Percentiles rank a stretch among this genome's conserved stretches.
Conservation (phyloP, 2,888 invertebrate species). For the Amphimallon solstitiale region DNA sequence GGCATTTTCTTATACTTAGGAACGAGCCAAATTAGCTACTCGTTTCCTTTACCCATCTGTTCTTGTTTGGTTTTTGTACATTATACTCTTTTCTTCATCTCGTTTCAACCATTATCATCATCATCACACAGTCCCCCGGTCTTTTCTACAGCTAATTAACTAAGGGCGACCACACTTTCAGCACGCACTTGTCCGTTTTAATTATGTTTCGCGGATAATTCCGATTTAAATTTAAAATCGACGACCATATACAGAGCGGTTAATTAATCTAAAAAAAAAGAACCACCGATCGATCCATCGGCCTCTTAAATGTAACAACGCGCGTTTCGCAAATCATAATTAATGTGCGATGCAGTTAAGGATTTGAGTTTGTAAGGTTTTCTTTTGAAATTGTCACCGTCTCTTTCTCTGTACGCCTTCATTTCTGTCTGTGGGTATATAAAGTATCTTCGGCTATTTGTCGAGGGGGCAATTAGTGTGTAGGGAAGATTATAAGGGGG, state of each 20-base stretch:
- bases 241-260: slow-evolving; percentile 29
- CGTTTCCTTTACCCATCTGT: slow-evolving; percentile 10
- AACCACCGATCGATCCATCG: slow-evolving; percentile 11
- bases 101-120: slow-evolving; percentile 8
- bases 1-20: slow-evolving; percentile 3
- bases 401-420: not conserved
- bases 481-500: slow-evolving; percentile 15
- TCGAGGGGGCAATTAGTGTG: slow-evolving; percentile 13
- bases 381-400: slow-evolving; percentile 9
- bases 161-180: slow-evolving; percentile 28
- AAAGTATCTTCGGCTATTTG: slow-evolving; percentile 19
- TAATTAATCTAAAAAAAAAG: slow-evolving; percentile 31
- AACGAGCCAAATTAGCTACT: slow-evolving; percentile 10
- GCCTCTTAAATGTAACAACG: slow-evolving; percentile 16
- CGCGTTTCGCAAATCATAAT: slow-evolving; percentile 31
- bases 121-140: no score
- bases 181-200: slow-evolving; percentile 31
- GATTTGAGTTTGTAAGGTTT: slow-evolving; percentile 4
- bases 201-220: slow-evolving; percentile 27
- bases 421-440: not conserved
- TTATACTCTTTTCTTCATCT: not conserved
- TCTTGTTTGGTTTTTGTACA: not conserved
- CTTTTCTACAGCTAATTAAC: slow-evolving; percentile 20
- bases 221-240: slow-evolving; percentile 36
- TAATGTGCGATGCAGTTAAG: slow-evolving; percentile 14